Percentiles rank a stretch among this genome's conserved stretches.
phyloP scores from a whole-genome alignment of 2,888 invertebrate species.

The Sminthurinus aureus region DNA sequence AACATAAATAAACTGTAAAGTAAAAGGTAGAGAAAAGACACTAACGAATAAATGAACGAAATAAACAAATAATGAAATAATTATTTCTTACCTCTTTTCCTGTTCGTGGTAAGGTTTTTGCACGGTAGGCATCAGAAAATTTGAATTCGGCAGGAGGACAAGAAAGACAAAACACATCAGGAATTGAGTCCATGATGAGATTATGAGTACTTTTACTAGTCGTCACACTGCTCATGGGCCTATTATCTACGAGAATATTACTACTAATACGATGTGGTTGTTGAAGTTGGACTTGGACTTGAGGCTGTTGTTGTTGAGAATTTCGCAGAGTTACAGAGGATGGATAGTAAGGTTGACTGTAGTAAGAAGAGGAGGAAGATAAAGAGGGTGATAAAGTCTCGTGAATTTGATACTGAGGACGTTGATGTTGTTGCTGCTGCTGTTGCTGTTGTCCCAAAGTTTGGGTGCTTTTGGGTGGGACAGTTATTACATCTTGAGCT shows the following conservation, averaged over 20 bases:
- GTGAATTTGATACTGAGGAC: slow-evolving; percentile 36
- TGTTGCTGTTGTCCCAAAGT: slow-evolving; percentile 42
- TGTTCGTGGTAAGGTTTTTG: slow-evolving; percentile 60
- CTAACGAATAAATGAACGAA: too few relatives aligned
- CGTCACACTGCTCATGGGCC: slow-evolving; percentile 34
- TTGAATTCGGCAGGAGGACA: slow-evolving; percentile 60
- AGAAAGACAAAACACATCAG: slow-evolving; percentile 60
- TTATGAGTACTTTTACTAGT: slow-evolving; percentile 59
- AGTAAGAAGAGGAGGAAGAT: slow-evolving; percentile 17
- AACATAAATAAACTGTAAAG: neutral
- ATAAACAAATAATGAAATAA: neutral
- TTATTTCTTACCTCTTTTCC: slow-evolving; percentile 59
- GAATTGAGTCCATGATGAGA: slow-evolving; percentile 57
- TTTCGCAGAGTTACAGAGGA: slow-evolving; percentile 13
- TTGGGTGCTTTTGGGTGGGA: slow-evolving; percentile 55
- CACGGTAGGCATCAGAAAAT: slow-evolving; percentile 60
- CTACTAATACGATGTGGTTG: slow-evolving; percentile 20
- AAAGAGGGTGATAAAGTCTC: slow-evolving; percentile 9
- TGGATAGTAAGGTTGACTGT: slow-evolving; percentile 9
- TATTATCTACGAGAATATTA: neutral
- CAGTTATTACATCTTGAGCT: slow-evolving; percentile 55
- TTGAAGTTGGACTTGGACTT: slow-evolving; percentile 29
- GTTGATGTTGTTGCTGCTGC: slow-evolving; percentile 30
- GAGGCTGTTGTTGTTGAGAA: slow-evolving; percentile 9
- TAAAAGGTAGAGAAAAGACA: neutral